Evolutionary conservation across 2,113 vertebrate species (phyloP).

Genomic region (Marcusenius ussheri): DNA sequence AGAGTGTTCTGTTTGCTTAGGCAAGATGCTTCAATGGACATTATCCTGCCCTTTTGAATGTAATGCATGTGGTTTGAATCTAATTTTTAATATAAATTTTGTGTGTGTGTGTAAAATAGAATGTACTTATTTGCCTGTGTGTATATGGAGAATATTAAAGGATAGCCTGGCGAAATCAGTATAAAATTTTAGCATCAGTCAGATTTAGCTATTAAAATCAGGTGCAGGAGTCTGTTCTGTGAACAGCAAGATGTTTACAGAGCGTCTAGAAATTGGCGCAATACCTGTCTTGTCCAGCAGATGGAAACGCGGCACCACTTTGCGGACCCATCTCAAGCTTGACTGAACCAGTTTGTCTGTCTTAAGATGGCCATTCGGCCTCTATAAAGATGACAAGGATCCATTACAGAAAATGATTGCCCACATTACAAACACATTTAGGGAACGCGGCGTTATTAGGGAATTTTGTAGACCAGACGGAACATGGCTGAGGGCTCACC

Average conservation of each 20-base stretch:
- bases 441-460: constrained; percentile 69
- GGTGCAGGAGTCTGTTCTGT: not conserved
- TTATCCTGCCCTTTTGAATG: not conserved
- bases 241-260: not conserved
- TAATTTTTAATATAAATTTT: not conserved
- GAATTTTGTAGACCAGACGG: constrained; percentile 63
- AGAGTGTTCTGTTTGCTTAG: not conserved
- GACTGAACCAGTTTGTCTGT: constrained; percentile 50
- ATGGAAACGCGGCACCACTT: constrained; percentile 49
- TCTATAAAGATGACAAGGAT: constrained; percentile 72
- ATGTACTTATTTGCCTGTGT: not conserved
- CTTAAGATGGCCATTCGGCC: constrained; percentile 60
- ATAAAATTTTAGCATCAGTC: not conserved
- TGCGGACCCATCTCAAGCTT: constrained; percentile 27
- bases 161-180: not conserved
- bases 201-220: not conserved
- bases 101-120: not conserved
- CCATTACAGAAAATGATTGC: constrained; percentile 73
- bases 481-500: constrained; percentile 47
- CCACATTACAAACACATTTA: constrained; percentile 73
- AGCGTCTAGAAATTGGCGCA: not conserved
- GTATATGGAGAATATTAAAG: not conserved
- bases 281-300: constrained; percentile 39
- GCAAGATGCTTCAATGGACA: not conserved
- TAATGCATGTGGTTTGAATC: not conserved